Base-by-base conservation (phyloP, 2,113 vertebrate genomes). In the Odobenus rosmarus region DNA sequence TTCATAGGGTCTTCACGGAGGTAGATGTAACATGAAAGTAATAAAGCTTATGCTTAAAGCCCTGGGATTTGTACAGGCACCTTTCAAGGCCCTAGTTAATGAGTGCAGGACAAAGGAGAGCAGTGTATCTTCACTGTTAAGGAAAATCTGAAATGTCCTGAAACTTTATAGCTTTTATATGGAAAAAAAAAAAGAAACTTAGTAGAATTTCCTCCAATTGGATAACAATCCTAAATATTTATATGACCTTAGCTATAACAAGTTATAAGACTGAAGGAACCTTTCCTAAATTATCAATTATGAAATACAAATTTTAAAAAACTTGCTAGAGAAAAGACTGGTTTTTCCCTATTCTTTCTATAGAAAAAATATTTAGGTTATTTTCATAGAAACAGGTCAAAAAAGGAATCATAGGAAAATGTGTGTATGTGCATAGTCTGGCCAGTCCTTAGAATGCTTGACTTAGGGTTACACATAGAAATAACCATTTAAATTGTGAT, bases 201-300 rank as follows among this genome's bases (percentile, higher is more conserved):
- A 28, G 2, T 64, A 71, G 33, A 95, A 39, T 88, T 95, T 88
- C 42, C 26, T 64, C 0, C 39, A 67, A 31, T 81, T 88, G 46
- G 26, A 84, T 1, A 31, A 55, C 5, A 90, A 71, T 59, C 8
- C 1, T 26, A 95, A 64, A 82, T 72, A 16, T 88, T 79, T 64
- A 57, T 62, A 23, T 31, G 23, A 74, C 19, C 7, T 90, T 80
- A 64, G 51, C 36, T 82, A 31, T 26, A 71, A 26, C 1, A 90
- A 84, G 69, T 82, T 85, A 62, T 21, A 62, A 42, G 88, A 14
- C 15, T 55, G 15, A 88, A 46, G 59, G 1, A 8, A 71, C 7
- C 21, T 84, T 93, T 86, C 11, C 26, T 96, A 94, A 96, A 55
- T 76, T 59, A 76, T 49, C 15, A 88, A 39, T 80, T 9, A 94